Percentiles rank a stretch among this genome's conserved stretches.
Evolutionary conservation across 2,888 invertebrate genomes (phyloP).

Genomic region (Acholoe squamosa): DNA sequence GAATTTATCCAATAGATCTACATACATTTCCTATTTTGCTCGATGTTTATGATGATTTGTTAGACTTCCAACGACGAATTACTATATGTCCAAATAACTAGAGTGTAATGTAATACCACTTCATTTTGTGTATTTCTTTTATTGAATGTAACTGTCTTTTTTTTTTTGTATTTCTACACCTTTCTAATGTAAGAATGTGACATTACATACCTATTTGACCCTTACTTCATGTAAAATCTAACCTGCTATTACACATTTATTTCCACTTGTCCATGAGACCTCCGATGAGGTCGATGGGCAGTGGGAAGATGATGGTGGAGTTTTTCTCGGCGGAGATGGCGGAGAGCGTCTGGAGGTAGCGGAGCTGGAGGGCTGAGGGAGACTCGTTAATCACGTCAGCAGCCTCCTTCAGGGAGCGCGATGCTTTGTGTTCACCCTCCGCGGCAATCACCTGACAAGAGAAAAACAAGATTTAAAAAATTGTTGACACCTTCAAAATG

Average conservation of each 20-base stretch:
- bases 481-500: too few species aligned
- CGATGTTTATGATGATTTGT: too few species aligned
- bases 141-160: too few species aligned
- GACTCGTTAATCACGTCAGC: slow-evolving; percentile 97
- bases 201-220: too few species aligned
- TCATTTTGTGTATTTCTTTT: too few species aligned
- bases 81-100: too few species aligned
- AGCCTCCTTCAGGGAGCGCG: slow-evolving; percentile 94
- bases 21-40: too few species aligned
- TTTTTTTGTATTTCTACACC: too few species aligned
- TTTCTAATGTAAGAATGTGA: too few species aligned
- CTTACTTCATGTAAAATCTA: background rate
- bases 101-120: too few species aligned
- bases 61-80: too few species aligned
- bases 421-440: slow-evolving; percentile 97
- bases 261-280: slow-evolving; percentile 12
- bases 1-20: too few species aligned
- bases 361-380: slow-evolving; percentile 95
- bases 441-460: slow-evolving; percentile 90
- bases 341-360: slow-evolving; percentile 95
- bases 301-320: slow-evolving; percentile 97
- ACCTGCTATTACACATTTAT: background rate
- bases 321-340: slow-evolving; percentile 98
- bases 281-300: slow-evolving; percentile 87
- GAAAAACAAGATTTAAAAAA: background rate